Evolutionary conservation across 1,140 invertebrate genomes (phyloP), one percentile per base, ranked within the genome.

Genomic region (Zaprionus lachaisei): DNA sequence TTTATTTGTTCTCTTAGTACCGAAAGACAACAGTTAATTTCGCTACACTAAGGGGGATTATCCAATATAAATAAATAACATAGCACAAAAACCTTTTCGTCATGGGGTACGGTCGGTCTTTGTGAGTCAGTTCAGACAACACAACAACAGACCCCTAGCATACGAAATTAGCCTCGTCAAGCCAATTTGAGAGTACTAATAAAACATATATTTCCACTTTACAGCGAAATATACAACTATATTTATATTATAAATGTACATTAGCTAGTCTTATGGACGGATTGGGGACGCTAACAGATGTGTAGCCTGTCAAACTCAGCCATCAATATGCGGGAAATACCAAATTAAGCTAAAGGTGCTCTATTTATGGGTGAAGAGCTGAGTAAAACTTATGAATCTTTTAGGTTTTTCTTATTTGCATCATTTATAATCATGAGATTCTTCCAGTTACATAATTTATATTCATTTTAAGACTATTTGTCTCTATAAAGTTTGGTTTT

Each of bases 1-100:
- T 58, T 72, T 81, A 67, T 87, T 87, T 89, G 74, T 89, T 89
- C 84, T 87, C 22, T 79, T 71, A 79, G 81, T 66, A 66, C 34
- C 70, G 51, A 72, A 60, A 81, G 71, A 68, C 74, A 89, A 89
- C 77, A 83, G 38, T 78, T 69, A 68, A 85, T 77, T 83, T 69
- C n/a, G 47, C 44, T 49, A 31, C 14, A 47, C 6, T 47, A 17
- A 17, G 17, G 70, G 65, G 57, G 31, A 57, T 75, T 70, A 71
- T 51, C 31, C 70, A 22, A 49, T 51, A 51, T 41, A 62, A 57
- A 69, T 20, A 51, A 51, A 51, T 51, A 49, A 24, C 12, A 38
- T 28, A 20, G 26, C 34, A 38, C 47, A 63, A 63, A 34, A 55
- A 64, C 56, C 41, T 55, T 56, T 37, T 41, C 60, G 38, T 47